A percentile compares a stretch with the other conserved stretches of the same genome.
Conservation (phyloP, 1,140 invertebrate genomes). For the Drosophila parabipectinata region DNA sequence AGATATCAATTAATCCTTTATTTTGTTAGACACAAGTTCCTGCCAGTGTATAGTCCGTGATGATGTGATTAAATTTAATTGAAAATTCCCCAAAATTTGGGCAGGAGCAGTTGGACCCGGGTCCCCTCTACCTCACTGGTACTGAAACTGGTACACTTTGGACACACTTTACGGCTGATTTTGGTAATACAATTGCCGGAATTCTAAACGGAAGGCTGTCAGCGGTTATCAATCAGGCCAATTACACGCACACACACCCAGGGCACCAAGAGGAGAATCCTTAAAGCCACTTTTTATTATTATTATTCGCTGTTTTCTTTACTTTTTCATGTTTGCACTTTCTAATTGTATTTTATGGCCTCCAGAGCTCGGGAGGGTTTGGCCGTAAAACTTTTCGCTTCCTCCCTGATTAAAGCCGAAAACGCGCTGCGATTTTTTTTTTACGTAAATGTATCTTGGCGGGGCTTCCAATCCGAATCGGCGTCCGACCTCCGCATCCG, state of each 20-base stretch:
- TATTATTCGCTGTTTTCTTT: conserved; percentile 1
- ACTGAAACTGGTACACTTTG: conserved; percentile 29
- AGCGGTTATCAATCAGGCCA: conserved; percentile 50
- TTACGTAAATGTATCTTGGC: conserved; percentile 39
- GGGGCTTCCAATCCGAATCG: background rate
- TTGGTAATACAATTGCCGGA: conserved; percentile 32
- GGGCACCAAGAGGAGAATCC: conserved; percentile 2
- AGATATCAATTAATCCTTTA: conserved; percentile 56
- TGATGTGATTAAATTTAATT: conserved; percentile 56
- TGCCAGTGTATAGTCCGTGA: conserved; percentile 6
- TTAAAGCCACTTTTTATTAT: conserved; percentile 6
- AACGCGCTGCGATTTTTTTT: conserved; percentile 33
- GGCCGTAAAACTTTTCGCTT: conserved; percentile 1
- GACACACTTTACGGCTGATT: conserved; percentile 45
- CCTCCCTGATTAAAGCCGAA: background rate
- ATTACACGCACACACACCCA: conserved; percentile 20
- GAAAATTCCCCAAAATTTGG: conserved; percentile 39
- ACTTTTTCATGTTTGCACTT: conserved; percentile 15
- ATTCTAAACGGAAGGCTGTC: conserved; percentile 30
- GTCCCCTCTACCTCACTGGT: conserved; percentile 23
- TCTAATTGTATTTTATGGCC: conserved; percentile 1
- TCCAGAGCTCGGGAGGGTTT: background rate
- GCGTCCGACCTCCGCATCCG: conserved; percentile 30
- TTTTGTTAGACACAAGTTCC: conserved; percentile 17
- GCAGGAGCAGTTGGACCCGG: background rate